Conservation (phyloP, 2,113 vertebrate genomes). For the Brachypteracias leptosomus region DNA sequence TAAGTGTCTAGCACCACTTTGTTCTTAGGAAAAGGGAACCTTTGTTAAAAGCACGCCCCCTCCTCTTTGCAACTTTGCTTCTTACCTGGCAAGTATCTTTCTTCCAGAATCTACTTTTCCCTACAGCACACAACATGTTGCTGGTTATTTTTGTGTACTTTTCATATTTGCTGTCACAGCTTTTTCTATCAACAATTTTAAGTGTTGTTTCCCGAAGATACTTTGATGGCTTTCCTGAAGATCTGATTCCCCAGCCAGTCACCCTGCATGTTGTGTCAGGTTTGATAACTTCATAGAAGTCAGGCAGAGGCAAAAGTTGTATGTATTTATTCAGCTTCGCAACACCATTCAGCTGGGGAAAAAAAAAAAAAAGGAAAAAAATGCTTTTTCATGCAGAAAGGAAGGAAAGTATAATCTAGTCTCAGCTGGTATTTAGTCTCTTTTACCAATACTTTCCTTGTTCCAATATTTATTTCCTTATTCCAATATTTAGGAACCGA, state of each 20-base stretch:
- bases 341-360: not conserved
- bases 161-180: slow-evolving; percentile 9
- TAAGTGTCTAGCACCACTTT: not conserved
- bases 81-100: not conserved
- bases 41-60: not conserved
- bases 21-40: not conserved
- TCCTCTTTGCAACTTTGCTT: not conserved
- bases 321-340: not conserved
- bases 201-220: slow-evolving; percentile 34
- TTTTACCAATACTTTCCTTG: not conserved
- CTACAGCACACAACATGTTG: slow-evolving; percentile 50
- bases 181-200: slow-evolving; percentile 26
- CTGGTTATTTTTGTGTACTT: not conserved
- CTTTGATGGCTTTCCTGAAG: not conserved
- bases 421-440: not conserved
- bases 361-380: accelerated
- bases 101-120: accelerated
- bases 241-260: not conserved
- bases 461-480: not conserved
- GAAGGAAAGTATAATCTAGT: not conserved
- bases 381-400: not conserved
- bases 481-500: not conserved
- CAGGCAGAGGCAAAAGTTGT: not conserved
- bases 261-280: not conserved
- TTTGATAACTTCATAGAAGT: not conserved